These are phyloP conservation scores for Embidobia sp. DNA, from an alignment of 2,888 invertebrate genomes.

Conservation along the genomic window DNA sequence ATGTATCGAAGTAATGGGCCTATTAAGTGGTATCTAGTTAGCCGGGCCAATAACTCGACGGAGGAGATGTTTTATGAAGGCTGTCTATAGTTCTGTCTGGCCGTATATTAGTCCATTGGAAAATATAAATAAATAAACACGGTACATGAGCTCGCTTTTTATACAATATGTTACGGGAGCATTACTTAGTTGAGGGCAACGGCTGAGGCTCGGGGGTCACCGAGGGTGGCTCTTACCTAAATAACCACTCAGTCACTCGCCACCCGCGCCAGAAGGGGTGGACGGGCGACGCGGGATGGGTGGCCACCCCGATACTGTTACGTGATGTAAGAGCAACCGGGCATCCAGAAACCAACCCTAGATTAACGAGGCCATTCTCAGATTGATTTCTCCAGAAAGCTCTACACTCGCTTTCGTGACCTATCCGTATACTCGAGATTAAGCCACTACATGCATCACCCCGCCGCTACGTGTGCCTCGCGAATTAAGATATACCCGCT, in stretches of 20 bases:
- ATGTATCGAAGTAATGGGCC: too few species aligned
- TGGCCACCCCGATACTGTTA: conserved; percentile 75
- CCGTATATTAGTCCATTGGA: conserved; percentile 49
- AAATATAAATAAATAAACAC: conserved; percentile 68
- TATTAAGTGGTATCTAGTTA: too few species aligned
- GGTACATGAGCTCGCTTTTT: conserved; percentile 72
- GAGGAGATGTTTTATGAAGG: conserved; percentile 24
- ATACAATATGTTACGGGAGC: conserved; percentile 79
- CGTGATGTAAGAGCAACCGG: conserved; percentile 78
- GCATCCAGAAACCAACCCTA: conserved; percentile 75
- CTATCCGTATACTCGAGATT: conserved; percentile 62
- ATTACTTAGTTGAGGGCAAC: conserved; percentile 76
- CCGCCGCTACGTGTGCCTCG: conserved; percentile 36
- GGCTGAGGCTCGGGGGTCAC: conserved; percentile 62
- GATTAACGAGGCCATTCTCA: conserved; percentile 81
- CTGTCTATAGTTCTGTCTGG: conserved; percentile 7
- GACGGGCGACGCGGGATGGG: conserved; percentile 66
- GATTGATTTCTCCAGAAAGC: conserved; percentile 79
- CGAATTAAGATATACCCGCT: conserved; percentile 57
- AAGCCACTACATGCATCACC: conserved; percentile 54
- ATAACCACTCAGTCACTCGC: conserved; percentile 82
- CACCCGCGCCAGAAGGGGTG: conserved; percentile 73
- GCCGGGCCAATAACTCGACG: too few species aligned
- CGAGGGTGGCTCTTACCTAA: conserved; percentile 79
- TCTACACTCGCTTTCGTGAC: conserved; percentile 73